Percentiles rank a stretch among this genome's conserved stretches.
These are phyloP conservation scores for Lamellibrachia satsuma DNA, from an alignment of 2,888 invertebrate species.

Conservation along the genomic window DNA sequence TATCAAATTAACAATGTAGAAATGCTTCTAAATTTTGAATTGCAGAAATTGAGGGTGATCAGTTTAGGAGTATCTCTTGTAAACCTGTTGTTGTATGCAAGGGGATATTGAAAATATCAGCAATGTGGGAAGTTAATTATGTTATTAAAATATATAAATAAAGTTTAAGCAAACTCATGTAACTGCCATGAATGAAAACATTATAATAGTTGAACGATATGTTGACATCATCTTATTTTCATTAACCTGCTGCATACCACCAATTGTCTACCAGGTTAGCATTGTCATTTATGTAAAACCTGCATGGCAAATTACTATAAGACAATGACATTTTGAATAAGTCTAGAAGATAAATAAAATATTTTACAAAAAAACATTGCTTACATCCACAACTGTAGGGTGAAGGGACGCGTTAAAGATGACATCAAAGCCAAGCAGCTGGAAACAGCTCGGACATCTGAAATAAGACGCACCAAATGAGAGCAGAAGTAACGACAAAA, in stretches of 20 bases:
- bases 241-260: neutral
- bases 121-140: neutral
- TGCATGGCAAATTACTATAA: neutral
- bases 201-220: neutral
- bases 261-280: too few species aligned
- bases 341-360: neutral
- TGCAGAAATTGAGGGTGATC: neutral
- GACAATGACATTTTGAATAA: neutral
- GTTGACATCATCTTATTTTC: neutral
- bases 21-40: neutral
- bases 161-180: neutral
- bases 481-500: neutral
- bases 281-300: neutral
- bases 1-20: neutral
- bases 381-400: constrained; percentile 59
- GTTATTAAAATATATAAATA: neutral
- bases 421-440: constrained; percentile 60
- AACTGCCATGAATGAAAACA: neutral
- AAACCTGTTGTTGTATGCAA: neutral
- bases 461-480: constrained; percentile 22
- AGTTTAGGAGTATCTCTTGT: neutral
- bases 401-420: constrained; percentile 60
- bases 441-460: constrained; percentile 60
- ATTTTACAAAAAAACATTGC: constrained; percentile 25
- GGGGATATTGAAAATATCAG: neutral